Evolutionary conservation across 2,888 invertebrate species (phyloP).

Genomic region (Andrena hattorfiana): DNA sequence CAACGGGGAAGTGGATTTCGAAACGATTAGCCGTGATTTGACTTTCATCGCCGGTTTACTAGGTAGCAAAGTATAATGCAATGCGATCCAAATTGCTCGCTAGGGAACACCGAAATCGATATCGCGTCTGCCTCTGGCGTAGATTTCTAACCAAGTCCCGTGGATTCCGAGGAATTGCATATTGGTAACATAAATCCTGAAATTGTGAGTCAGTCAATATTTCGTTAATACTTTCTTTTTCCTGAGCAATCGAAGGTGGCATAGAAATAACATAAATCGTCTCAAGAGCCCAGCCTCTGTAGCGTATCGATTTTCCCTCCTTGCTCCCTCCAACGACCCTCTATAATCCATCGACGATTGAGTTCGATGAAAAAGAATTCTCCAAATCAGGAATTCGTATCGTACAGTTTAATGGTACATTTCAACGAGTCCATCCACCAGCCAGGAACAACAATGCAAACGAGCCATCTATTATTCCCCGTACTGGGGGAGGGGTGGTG

Average conservation of each 20-base stretch:
- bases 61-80: no score
- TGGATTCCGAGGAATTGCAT: no score
- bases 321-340: not conserved
- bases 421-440: not conserved
- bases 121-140: no score
- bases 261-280: no score
- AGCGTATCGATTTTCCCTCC: not conserved
- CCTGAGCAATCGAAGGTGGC: no score
- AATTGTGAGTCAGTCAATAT: no score
- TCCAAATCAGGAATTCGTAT: not conserved
- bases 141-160: no score
- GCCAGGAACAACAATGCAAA: not conserved
- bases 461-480: conserved; percentile 10
- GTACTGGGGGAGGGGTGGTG: not conserved
- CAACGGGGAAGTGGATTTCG: conserved; percentile 1
- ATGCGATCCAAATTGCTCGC: no score
- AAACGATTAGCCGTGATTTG: conserved; percentile 27
- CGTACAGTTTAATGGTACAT: not conserved
- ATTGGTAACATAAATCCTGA: no score
- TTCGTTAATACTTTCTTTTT: no score
- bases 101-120: no score
- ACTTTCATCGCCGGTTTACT: not conserved
- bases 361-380: not conserved
- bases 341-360: not conserved
- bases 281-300: not conserved